Evolutionary conservation across 2,797 vertebrate genomes (phyloP).

Genomic region (Cossypha caffra): DNA sequence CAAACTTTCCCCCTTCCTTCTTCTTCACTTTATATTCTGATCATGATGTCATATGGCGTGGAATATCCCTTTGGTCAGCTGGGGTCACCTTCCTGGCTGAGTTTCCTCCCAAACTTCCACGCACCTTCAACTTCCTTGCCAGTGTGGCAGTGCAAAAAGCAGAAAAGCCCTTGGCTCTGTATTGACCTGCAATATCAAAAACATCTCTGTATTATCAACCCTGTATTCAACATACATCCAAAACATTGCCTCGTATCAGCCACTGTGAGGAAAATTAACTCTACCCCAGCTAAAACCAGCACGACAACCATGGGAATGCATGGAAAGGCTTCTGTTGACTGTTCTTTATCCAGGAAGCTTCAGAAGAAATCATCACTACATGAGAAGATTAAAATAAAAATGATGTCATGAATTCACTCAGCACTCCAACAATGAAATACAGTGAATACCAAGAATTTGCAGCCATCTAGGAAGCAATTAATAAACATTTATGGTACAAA

Average conservation of each 20-base stretch:
- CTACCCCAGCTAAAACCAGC: neutral
- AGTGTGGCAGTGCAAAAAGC: neutral
- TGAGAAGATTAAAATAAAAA: neutral
- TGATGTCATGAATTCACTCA: neutral
- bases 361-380: neutral
- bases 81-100: neutral
- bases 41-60: too few species aligned
- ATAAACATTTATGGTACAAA: neutral
- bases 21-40: neutral
- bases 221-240: neutral
- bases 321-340: neutral
- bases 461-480: neutral
- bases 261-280: neutral
- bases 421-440: neutral
- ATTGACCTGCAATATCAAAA: neutral
- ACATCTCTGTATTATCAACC: neutral
- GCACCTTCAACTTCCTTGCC: neutral
- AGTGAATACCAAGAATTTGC: neutral
- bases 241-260: neutral
- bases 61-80: neutral
- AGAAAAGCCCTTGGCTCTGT: neutral
- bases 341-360: neutral
- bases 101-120: rapidly evolving
- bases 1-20: neutral
- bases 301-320: neutral